Base-by-base conservation (phyloP, 2,888 invertebrate species). In the Lathronympha strigana region DNA sequence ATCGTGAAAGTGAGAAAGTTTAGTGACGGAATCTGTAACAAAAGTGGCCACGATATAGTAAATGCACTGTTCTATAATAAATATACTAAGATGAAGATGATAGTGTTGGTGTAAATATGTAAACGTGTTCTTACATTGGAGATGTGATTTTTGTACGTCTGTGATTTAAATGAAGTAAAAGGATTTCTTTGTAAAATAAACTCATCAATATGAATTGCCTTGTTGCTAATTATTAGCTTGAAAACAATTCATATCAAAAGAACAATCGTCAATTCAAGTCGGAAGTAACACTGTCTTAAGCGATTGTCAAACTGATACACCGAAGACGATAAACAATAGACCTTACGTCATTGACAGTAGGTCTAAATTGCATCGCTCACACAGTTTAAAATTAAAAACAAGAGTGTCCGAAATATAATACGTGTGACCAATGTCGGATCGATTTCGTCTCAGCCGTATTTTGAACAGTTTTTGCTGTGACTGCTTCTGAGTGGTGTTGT, bases 351-450 rank as follows among this genome's bases (percentile, higher is more conserved):
- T 4, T 21, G 21, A 1, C 5, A 11, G 19, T 21, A 9, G 19
- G 43, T 21, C 21, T 4, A 9, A 13, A 43, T 21, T 43, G 19
- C 21, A 1, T 21, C 0, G 19, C 4, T 19, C 9, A 21, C 6
- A 19, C 0, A 9, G 9, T 38, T 9, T 8, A 43, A 21, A 21
- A 49, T 21, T 23, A 66, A 53, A 58, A 60, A 53, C n/a, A 51
- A 51, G 43, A 64, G 53, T 38, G 60, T 61, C 19, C 28, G 57
- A 31, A 49, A 66, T 45, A 28, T 47, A 60, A 66, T 60, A 66
- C 47, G 31, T 31, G 28, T 40, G 21, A 38, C 53, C 60, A 54
- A 60, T 61, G 66, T 13, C 60, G 45, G 40, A 66, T 66, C 38
- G 21, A 53, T 66, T 61, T 45, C 58, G 25, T 54, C 60, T 63